Evolutionary conservation across 1,140 invertebrate species (phyloP).

Genomic region (Araneus ventricosus): DNA sequence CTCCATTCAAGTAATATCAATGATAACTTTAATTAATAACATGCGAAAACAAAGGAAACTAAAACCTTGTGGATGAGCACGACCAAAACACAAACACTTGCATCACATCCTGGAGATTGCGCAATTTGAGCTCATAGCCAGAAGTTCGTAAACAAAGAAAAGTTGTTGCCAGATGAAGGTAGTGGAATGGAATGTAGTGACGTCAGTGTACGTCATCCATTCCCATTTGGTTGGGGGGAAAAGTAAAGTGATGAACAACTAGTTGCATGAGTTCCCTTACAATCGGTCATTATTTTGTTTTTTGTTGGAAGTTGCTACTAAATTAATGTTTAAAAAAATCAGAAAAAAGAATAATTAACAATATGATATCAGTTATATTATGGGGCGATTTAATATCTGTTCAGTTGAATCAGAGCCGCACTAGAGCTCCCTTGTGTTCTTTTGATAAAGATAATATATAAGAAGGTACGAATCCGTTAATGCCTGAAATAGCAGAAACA

Average conservation of each 20-base stretch:
- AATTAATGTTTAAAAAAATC: too few relatives aligned
- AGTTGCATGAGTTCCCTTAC: too few relatives aligned
- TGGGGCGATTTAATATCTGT: too few relatives aligned
- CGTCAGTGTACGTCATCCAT: slow-evolving; percentile 50
- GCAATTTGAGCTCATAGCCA: slow-evolving; percentile 61
- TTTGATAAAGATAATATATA: too few relatives aligned
- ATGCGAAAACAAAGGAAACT: slow-evolving; percentile 71
- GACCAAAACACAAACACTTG: slow-evolving; percentile 72
- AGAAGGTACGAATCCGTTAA: too few relatives aligned
- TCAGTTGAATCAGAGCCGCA: too few relatives aligned
- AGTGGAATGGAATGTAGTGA: slow-evolving; percentile 6
- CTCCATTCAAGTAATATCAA: slow-evolving; percentile 40
- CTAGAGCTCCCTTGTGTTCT: too few relatives aligned
- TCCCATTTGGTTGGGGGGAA: not conserved
- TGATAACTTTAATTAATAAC: slow-evolving; percentile 37
- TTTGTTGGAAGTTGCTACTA: too few relatives aligned
- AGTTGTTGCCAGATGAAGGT: slow-evolving; percentile 54
- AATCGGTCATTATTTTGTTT: too few relatives aligned
- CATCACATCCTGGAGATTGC: slow-evolving; percentile 74
- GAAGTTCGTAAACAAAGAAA: slow-evolving; percentile 70
- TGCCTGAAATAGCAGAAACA: too few relatives aligned
- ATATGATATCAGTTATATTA: too few relatives aligned
- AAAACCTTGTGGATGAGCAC: slow-evolving; percentile 40
- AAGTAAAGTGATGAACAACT: not conserved
- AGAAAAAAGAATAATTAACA: too few relatives aligned